Conservation (phyloP, 2,113 vertebrate genomes). For the Vulpes ferrilata region DNA sequence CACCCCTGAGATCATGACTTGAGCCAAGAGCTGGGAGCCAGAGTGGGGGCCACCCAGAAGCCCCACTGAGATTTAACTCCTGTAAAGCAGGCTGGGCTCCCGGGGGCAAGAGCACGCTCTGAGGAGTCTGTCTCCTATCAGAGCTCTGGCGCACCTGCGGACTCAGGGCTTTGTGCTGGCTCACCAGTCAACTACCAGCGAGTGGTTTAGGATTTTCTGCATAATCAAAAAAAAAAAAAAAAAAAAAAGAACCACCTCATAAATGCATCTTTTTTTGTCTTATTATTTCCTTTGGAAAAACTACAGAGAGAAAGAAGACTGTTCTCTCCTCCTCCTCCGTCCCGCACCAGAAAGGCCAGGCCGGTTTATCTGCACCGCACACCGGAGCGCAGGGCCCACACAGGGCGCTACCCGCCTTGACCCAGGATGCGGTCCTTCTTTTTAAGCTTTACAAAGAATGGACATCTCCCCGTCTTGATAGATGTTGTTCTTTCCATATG, state of each 20-base stretch:
- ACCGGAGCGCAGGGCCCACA: not conserved
- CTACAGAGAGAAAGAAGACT: not conserved
- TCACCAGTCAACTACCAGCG: not conserved
- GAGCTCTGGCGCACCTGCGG: not conserved
- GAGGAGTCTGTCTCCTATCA: not conserved
- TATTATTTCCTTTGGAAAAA: constrained; percentile 23
- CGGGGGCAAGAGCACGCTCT: not conserved
- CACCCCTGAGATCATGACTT: not conserved
- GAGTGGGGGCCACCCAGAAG: not conserved
- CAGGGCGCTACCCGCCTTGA: not conserved
- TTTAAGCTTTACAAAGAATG: not conserved
- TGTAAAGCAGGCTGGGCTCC: not conserved
- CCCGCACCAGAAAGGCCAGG: not conserved
- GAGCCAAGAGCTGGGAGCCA: not conserved
- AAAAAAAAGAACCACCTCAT: not conserved
- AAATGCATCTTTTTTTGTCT: not conserved
- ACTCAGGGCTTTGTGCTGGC: not conserved
- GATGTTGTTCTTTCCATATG: not conserved
- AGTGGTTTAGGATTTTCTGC: not conserved
- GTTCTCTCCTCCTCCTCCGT: not conserved
- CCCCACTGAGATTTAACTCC: not conserved
- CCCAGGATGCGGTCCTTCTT: not conserved
- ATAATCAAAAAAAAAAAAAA: not conserved
- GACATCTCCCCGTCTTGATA: not conserved
- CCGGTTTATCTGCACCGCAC: not conserved